A percentile compares a stretch with the other conserved stretches of the same genome.
These are phyloP conservation scores for Leucania comma DNA, from an alignment of 2,888 invertebrate genomes.

Conservation along the genomic window DNA sequence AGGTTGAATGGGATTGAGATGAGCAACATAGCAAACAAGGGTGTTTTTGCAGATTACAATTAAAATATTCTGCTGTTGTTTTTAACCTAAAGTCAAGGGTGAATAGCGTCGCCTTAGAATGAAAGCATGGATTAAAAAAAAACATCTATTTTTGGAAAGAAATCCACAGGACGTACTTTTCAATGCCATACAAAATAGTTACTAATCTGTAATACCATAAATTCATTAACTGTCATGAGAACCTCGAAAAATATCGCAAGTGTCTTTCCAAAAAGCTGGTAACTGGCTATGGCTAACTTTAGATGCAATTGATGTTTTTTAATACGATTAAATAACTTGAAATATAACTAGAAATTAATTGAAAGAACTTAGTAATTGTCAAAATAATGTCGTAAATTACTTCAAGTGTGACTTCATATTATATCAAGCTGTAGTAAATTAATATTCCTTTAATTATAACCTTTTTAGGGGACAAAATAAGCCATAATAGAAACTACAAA, in stretches of 20 bases:
- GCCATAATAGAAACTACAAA: constrained; percentile 15
- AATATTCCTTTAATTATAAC: constrained; percentile 6
- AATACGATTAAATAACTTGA: not conserved
- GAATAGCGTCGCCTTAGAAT: not conserved
- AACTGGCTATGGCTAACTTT: no score
- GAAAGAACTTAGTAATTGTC: no score
- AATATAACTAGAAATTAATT: no score
- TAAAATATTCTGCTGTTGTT: not conserved
- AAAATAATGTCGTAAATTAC: not conserved
- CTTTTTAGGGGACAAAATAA: constrained; percentile 4
- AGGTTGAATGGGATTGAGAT: not conserved
- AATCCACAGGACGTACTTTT: no score
- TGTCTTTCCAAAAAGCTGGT: not conserved
- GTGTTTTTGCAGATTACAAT: not conserved
- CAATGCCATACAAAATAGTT: no score
- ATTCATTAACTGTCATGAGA: no score
- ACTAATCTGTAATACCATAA: no score
- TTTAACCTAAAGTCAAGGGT: not conserved
- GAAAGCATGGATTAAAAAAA: not conserved
- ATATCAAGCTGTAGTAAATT: constrained; percentile 20
- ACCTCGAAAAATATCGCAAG: no score
- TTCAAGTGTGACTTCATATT: not conserved
- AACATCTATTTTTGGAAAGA: no score
- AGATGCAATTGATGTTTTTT: no score
- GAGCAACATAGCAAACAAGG: not conserved